Evolutionary conservation across 1,140 invertebrate genomes (phyloP), one percentile per base, ranked within the genome.

Genomic region (Drosophila triauraria): DNA sequence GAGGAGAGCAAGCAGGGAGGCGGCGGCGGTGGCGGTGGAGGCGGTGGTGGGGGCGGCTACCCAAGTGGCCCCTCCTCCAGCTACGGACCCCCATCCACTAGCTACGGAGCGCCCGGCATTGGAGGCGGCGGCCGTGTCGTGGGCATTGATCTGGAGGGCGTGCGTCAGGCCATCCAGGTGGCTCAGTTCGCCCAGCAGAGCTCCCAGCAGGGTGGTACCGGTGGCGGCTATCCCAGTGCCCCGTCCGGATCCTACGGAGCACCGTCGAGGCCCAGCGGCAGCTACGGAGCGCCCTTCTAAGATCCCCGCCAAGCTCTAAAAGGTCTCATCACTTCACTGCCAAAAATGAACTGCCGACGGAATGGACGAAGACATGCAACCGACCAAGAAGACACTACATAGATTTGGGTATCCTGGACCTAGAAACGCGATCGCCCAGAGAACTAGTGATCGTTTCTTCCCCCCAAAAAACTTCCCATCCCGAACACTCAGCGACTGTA

Each of bases 1-100:
- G 96, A 97, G 92, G 96, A 97, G 93, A 94, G 95, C 91, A 95
- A 95, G 68, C 92, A 94, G 5, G 90, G 93, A 17, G 93, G 93
- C 8, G 76, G 76, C 12, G 91, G 91, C 32, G 92, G 93, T 12
- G 92, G 63, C 70, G 91, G 82, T 74, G 87, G 83, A 3, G 90
- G 76, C 93, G 94, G 93, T 80, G 94, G 78, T 0, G 93, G 50
- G 92, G 93, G 93, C 85, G 93, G 67, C 61, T 92, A 65, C 80
- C 91, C 60, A 70, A 92, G 80, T 75, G 93, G 93, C 43, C 69
- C 69, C 4, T 94, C 94, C 15, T 93, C 93, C 70, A 83, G 85
- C 59, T 95, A 95, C 91, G 95, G 95, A 13, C 91, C 94, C 93
- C 48, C 93, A 2, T 94, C 94, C 40, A 93, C 94, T 65, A 84